These are phyloP conservation scores for Colius striatus DNA, from an alignment of 2,113 vertebrate species.

Conservation along the genomic window DNA sequence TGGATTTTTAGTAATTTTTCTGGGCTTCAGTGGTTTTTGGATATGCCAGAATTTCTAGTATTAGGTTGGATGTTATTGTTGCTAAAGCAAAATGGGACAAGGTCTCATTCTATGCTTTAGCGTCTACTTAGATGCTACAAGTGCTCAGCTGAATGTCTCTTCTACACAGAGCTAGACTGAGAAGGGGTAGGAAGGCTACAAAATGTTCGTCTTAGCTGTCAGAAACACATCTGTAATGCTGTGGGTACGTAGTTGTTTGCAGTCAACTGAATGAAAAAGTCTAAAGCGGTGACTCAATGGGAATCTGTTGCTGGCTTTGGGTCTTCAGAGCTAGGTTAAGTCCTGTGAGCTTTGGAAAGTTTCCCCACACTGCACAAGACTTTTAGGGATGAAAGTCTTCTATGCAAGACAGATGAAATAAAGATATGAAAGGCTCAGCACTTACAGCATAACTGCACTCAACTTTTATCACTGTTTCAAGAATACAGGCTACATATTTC, in stretches of 20 bases:
- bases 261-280: background rate
- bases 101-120: background rate
- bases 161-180: background rate
- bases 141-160: background rate
- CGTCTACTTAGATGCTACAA: background rate
- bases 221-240: background rate
- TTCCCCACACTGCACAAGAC: background rate
- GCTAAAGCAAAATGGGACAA: background rate
- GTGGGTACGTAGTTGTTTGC: background rate
- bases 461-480: background rate
- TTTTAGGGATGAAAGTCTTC: background rate
- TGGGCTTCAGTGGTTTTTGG: background rate
- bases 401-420: background rate
- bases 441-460: background rate
- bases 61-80: background rate
- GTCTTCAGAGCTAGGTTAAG: background rate
- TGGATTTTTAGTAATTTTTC: background rate
- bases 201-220: background rate
- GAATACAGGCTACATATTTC: background rate
- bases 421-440: background rate
- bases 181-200: background rate
- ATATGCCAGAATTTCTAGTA: background rate
- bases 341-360: background rate
- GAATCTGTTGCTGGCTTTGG: background rate
- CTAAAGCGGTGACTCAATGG: background rate